A percentile compares a stretch with the other conserved stretches of the same genome.
phyloP scores from a whole-genome alignment of 1,140 invertebrate species.

The Drosophila nasuta region DNA sequence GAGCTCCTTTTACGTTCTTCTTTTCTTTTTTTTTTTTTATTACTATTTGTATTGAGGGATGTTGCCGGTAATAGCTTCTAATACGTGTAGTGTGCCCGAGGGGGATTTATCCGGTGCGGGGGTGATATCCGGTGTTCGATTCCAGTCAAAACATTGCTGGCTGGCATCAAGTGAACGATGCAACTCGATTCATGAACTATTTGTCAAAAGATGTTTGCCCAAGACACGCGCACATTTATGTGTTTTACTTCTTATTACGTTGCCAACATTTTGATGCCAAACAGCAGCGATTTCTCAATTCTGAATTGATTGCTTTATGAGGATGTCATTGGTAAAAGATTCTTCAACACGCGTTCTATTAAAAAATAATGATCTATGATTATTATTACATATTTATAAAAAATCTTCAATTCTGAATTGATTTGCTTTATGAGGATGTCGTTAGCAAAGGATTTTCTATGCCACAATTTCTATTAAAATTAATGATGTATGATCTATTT shows the following conservation, averaged over 20 bases:
- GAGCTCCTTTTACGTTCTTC: slow-evolving; percentile 15
- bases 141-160: background rate
- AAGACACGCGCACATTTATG: slow-evolving; percentile 4
- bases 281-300: background rate
- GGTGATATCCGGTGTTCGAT: background rate
- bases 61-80: slow-evolving; percentile 31
- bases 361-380: too few species aligned
- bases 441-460: too few species aligned
- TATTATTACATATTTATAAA: too few species aligned
- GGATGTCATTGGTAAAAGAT: background rate
- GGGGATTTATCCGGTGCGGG: background rate
- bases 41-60: slow-evolving; percentile 46
- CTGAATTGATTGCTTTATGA: background rate
- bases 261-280: slow-evolving; percentile 4
- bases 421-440: background rate
- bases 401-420: background rate
- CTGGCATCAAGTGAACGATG: slow-evolving; percentile 3
- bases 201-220: slow-evolving; percentile 11
- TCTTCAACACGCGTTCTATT: too few species aligned
- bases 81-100: slow-evolving; percentile 14
- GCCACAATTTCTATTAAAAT: too few species aligned
- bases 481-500: too few species aligned
- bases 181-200: slow-evolving; percentile 6
- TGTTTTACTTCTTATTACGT: background rate
- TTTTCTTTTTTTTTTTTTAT: too few species aligned